A percentile compares a stretch with the other conserved stretches of the same genome.
These are phyloP conservation scores for Limenitis camilla DNA, from an alignment of 2,888 invertebrate genomes.

Conservation along the genomic window DNA sequence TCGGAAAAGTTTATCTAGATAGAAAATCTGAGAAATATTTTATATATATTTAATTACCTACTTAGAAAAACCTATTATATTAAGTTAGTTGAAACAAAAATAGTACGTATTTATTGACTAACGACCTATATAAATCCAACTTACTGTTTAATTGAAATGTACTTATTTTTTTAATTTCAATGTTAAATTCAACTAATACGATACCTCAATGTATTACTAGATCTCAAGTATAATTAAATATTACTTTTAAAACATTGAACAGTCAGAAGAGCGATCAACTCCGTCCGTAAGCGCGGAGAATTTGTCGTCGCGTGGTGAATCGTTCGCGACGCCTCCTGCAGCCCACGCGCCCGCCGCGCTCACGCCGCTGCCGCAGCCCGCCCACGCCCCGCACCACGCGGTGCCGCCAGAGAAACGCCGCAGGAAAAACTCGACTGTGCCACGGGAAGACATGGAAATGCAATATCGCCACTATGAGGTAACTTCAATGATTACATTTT, in stretches of 20 bases:
- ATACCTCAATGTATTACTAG: neutral
- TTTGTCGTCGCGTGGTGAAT: slow-evolving; percentile 56
- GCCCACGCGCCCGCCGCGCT: slow-evolving; percentile 45
- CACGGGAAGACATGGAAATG: slow-evolving; percentile 55
- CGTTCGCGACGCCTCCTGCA: slow-evolving; percentile 60
- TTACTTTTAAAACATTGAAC: slow-evolving; percentile 9
- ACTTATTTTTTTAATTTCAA: too few relatives aligned
- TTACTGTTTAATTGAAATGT: too few relatives aligned
- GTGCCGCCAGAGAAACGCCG: slow-evolving; percentile 42
- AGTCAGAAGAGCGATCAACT: slow-evolving; percentile 68
- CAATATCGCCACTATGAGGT: slow-evolving; percentile 65
- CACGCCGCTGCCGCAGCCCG: slow-evolving; percentile 41
- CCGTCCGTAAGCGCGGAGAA: slow-evolving; percentile 68
- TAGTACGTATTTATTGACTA: too few relatives aligned
- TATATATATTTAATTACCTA: too few relatives aligned
- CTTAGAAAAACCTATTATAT: too few relatives aligned
- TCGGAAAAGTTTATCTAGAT: too few relatives aligned
- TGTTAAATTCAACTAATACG: too few relatives aligned
- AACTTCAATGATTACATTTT: too few relatives aligned
- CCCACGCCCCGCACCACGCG: slow-evolving; percentile 43
- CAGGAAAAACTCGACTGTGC: slow-evolving; percentile 61
- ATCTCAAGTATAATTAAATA: neutral
- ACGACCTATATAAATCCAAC: too few relatives aligned
- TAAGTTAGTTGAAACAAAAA: too few relatives aligned
- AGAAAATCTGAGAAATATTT: too few relatives aligned